Base-by-base conservation (phyloP, 2,888 invertebrate species). In the Cyclophora albipunctata region DNA sequence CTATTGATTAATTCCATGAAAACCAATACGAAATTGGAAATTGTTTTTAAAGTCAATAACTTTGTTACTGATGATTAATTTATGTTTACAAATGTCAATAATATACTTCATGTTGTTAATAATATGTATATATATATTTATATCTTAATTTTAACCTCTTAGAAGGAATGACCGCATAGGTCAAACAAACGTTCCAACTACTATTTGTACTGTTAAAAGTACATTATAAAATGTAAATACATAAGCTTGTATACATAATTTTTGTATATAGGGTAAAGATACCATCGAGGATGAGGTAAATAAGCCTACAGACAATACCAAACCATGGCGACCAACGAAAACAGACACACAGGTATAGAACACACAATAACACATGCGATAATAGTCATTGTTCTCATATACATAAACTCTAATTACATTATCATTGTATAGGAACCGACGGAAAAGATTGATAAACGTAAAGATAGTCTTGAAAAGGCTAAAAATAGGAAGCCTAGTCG, bases 251-350 rank as follows among this genome's bases (percentile, higher is more conserved):
- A 47, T 47, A 47, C 33, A 34, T 46, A 45, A 62, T 81, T 76
- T 83, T 81, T 84, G 73, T 78, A 70, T 81, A 74, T 86, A 88
- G 87, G 87, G 78, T 63, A 72, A 71, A 61, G 66, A 61, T 71
- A 75, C 72, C 67, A 71, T 57, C 50, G 69, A 74, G 68, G 80
- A 79, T 72, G 82, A 80, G 64, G 73, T 67, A 59, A 59, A 84
- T 77, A 83, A 78, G 71, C 73, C 76, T 70, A 71, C 83, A 70
- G 84, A 84, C 69, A 78, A 81, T 67, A 74, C 73, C 62, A 67
- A 78, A 64, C 75, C 81, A 54, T 74, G 84, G 84, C 86, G 82
- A 83, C 79, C 82, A 75, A 78, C 83, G 73, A 81, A 84, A 75
- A 71, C 76, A 69, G 73, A 75, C 60, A 74, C 69, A 70, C 69